phyloP scores from a whole-genome alignment of 1,140 invertebrate genomes.

The Hirudo medicinalis region DNA sequence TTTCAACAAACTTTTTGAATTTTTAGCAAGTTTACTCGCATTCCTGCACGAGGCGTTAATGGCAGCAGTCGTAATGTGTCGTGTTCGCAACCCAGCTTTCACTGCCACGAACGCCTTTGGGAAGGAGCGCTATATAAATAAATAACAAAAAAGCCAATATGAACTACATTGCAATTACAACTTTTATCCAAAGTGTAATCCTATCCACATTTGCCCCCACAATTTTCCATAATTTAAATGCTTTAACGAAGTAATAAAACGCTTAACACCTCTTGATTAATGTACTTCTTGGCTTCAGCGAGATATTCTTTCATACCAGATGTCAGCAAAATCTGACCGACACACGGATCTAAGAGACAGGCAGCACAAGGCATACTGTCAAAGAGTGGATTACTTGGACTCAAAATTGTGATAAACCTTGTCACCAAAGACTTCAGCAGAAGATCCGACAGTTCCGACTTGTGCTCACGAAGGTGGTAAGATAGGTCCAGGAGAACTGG shows the following conservation, averaged over 20 bases:
- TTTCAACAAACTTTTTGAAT: too few species aligned
- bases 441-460: not conserved
- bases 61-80: too few species aligned
- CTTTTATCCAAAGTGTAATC: not conserved
- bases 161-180: not conserved
- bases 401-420: not conserved
- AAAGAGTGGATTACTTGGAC: not conserved
- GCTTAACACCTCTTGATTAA: not conserved
- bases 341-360: not conserved
- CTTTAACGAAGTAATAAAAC: not conserved
- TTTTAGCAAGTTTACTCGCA: too few species aligned
- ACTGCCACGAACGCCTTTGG: not conserved
- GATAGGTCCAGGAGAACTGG: conserved; percentile 3
- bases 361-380: not conserved
- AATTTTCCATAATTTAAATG: not conserved
- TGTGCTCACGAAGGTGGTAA: not conserved
- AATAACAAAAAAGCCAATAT: not conserved
- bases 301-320: not conserved
- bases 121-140: not conserved
- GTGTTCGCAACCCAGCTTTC: not conserved
- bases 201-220: not conserved
- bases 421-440: not conserved
- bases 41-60: too few species aligned
- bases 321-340: conserved; percentile 1
- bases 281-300: not conserved